Evolutionary conservation across 2,113 vertebrate species (phyloP).

Genomic region (Megaceryle maxima): DNA sequence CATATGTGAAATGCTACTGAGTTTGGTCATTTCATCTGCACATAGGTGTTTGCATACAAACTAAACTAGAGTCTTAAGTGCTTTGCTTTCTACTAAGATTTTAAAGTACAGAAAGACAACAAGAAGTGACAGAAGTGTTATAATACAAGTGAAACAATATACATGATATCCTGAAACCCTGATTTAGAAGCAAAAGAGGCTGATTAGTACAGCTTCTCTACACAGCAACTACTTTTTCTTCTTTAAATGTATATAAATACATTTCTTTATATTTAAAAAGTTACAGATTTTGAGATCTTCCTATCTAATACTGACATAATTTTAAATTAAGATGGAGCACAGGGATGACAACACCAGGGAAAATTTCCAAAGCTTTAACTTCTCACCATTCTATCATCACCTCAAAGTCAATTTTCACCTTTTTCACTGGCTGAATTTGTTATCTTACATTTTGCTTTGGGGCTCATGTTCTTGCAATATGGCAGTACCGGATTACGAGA

Average conservation of each 20-base stretch:
- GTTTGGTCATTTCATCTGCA: background rate
- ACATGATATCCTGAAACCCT: background rate
- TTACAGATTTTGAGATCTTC: constrained; percentile 39
- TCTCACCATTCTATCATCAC: constrained; percentile 78
- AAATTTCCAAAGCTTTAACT: constrained; percentile 76
- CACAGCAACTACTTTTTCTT: background rate
- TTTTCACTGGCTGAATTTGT: constrained; percentile 77
- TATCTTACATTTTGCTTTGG: constrained; percentile 74
- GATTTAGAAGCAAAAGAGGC: background rate
- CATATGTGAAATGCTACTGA: background rate
- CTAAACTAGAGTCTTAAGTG: background rate
- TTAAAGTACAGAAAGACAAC: background rate
- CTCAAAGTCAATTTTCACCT: constrained; percentile 84
- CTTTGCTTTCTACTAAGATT: background rate
- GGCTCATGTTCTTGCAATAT: constrained; percentile 62
- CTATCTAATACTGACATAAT: constrained; percentile 50
- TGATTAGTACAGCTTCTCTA: background rate
- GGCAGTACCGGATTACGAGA: constrained; percentile 52
- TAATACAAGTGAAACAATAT: background rate
- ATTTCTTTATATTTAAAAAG: background rate
- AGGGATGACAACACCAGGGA: constrained; percentile 53
- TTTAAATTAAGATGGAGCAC: constrained; percentile 70
- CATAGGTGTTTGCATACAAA: background rate
- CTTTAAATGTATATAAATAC: background rate
- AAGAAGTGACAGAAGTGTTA: background rate